phyloP scores from a whole-genome alignment of 2,888 invertebrate species.

The Macrosoma leucophasiata region DNA sequence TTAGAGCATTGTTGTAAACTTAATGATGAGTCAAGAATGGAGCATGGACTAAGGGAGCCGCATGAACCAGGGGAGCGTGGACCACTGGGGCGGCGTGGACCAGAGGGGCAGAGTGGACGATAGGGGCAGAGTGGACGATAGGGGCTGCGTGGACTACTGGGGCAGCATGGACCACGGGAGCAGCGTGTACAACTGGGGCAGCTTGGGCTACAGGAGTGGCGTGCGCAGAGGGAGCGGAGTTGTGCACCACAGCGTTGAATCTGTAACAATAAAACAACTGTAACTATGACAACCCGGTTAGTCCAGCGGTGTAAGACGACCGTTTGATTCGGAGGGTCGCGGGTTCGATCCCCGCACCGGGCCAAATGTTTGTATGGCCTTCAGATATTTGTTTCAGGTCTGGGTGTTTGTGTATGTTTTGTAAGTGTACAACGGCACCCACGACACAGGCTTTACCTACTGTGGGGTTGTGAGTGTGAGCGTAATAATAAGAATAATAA shows the following conservation, averaged over 20 bases:
- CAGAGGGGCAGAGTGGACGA: conserved; percentile 33
- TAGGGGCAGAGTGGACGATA: conserved; percentile 28
- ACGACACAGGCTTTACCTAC: no score
- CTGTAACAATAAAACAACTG: conserved; percentile 34
- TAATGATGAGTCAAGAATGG: conserved; percentile 44
- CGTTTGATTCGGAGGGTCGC: no score
- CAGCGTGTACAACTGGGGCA: conserved; percentile 28
- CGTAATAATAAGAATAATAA: no score
- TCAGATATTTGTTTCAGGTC: no score
- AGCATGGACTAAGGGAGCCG: conserved; percentile 30
- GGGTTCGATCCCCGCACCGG: no score
- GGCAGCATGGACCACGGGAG: conserved; percentile 23
- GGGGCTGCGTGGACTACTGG: conserved; percentile 23
- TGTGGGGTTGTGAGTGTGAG: no score
- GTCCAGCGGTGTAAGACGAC: no score
- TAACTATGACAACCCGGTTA: no score
- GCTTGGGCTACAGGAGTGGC: conserved; percentile 29
- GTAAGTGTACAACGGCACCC: no score
- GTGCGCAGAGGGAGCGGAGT: conserved; percentile 39
- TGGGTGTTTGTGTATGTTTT: no score
- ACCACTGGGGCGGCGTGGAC: conserved; percentile 28
- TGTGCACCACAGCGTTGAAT: conserved; percentile 65
- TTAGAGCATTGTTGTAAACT: conserved; percentile 27
- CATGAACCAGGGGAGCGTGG: conserved; percentile 24
- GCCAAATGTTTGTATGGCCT: no score